These are phyloP conservation scores for Hycleus phaleratus DNA, from an alignment of 1,140 invertebrate species.

Conservation along the genomic window DNA sequence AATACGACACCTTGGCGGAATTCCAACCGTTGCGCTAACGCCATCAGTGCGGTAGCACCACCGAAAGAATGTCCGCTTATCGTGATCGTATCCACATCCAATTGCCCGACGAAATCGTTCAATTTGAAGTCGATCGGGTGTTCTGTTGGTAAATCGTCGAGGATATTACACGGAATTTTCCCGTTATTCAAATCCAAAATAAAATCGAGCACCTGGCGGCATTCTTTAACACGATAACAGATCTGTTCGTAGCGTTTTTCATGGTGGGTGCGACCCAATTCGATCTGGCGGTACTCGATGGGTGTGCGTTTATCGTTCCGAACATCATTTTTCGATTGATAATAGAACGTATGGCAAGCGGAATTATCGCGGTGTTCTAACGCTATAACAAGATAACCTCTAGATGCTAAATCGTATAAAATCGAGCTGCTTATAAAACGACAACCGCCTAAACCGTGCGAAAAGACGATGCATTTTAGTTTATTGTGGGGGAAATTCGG, in stretches of 20 bases:
- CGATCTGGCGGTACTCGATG: slow-evolving; percentile 33
- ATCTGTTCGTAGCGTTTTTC: slow-evolving; percentile 41
- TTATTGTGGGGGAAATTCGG: slow-evolving; percentile 27
- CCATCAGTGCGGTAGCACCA: slow-evolving; percentile 51
- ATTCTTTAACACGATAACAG: slow-evolving; percentile 47
- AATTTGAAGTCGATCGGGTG: slow-evolving; percentile 26
- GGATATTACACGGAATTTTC: slow-evolving; percentile 46
- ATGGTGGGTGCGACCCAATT: slow-evolving; percentile 38
- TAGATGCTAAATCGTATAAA: slow-evolving; percentile 54
- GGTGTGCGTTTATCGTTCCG: slow-evolving; percentile 32
- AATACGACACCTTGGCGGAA: slow-evolving; percentile 52
- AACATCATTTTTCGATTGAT: slow-evolving; percentile 35
- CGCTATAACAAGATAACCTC: slow-evolving; percentile 58
- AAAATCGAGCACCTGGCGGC: slow-evolving; percentile 47
- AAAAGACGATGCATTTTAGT: slow-evolving; percentile 57
- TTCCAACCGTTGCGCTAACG: slow-evolving; percentile 46
- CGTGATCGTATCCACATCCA: slow-evolving; percentile 48
- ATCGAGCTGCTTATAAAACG: slow-evolving; percentile 54
- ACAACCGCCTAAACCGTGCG: slow-evolving; percentile 58
- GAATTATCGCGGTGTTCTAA: slow-evolving; percentile 57
- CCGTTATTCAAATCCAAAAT: slow-evolving; percentile 50
- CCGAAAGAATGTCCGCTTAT: slow-evolving; percentile 65
- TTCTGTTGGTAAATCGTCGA: slow-evolving; percentile 36
- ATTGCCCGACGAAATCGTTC: slow-evolving; percentile 41
- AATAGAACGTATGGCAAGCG: slow-evolving; percentile 49